Evolutionary conservation across 1,140 invertebrate genomes (phyloP).

Genomic region (Drosophila subpulchrella): DNA sequence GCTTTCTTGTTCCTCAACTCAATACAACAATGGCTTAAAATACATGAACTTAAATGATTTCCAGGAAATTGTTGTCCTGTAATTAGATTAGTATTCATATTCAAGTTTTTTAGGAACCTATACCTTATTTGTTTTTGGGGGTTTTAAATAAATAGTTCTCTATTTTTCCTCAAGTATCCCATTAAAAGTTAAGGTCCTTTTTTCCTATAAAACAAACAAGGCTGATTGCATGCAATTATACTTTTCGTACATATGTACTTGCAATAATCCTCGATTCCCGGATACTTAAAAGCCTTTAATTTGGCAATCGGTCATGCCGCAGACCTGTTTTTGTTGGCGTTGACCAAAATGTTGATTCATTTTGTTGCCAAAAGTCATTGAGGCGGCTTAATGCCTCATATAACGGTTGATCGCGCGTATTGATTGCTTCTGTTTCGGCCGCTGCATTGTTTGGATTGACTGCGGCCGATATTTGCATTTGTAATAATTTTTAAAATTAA

Average conservation of each 20-base stretch:
- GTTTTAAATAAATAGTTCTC: too few species aligned
- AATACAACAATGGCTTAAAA: too few species aligned
- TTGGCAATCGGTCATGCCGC: slow-evolving; percentile 12
- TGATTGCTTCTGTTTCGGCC: slow-evolving; percentile 41
- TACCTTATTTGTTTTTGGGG: too few species aligned
- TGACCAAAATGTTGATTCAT: slow-evolving; percentile 69
- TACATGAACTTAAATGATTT: too few species aligned
- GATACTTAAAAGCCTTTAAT: not conserved
- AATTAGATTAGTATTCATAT: too few species aligned
- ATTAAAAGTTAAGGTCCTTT: not conserved
- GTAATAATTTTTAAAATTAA: slow-evolving; percentile 84
- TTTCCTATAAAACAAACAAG: too few species aligned
- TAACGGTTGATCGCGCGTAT: slow-evolving; percentile 61
- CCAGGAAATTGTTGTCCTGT: too few species aligned
- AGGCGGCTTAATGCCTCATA: slow-evolving; percentile 65
- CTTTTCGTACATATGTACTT: not conserved
- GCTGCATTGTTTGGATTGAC: slow-evolving; percentile 30
- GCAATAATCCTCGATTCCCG: slow-evolving; percentile 18
- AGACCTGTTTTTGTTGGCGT: slow-evolving; percentile 28
- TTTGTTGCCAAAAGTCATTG: slow-evolving; percentile 70
- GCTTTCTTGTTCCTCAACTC: too few species aligned
- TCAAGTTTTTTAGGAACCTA: too few species aligned
- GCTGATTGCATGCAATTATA: not conserved
- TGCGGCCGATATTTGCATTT: slow-evolving; percentile 70
- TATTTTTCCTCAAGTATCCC: too few species aligned